Evolutionary conservation across 2,113 vertebrate genomes (phyloP).

Genomic region (Phalacrocorax brasilianus): DNA sequence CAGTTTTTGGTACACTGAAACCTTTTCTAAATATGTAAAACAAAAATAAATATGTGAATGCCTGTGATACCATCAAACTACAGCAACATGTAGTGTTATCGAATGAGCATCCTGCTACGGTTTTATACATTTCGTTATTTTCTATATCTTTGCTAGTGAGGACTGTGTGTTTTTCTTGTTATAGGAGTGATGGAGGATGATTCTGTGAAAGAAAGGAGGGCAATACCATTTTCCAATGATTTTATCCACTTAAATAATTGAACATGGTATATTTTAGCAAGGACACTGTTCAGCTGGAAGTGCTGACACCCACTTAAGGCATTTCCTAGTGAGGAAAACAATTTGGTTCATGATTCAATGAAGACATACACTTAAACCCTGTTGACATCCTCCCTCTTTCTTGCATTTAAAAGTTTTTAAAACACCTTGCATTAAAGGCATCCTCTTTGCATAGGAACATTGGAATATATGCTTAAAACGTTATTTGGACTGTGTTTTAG

Average conservation of each 20-base stretch:
- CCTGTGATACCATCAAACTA: not conserved
- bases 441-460: not conserved
- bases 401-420: not conserved
- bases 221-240: not conserved
- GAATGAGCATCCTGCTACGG: not conserved
- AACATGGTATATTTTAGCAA: rapidly evolving
- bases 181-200: not conserved
- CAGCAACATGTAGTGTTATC: not conserved
- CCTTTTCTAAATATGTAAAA: not conserved
- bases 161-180: not conserved
- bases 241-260: not conserved
- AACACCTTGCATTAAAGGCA: not conserved
- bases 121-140: not conserved
- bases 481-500: not conserved
- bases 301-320: not conserved
- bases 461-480: not conserved
- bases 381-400: not conserved
- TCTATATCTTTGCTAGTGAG: not conserved
- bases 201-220: not conserved
- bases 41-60: not conserved
- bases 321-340: not conserved
- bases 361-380: not conserved
- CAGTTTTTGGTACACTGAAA: not conserved
- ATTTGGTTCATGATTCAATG: not conserved
- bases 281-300: not conserved